Evolutionary conservation across 2,113 vertebrate species (phyloP), one percentile per base, ranked within the genome.

Genomic region (Calypte anna): DNA sequence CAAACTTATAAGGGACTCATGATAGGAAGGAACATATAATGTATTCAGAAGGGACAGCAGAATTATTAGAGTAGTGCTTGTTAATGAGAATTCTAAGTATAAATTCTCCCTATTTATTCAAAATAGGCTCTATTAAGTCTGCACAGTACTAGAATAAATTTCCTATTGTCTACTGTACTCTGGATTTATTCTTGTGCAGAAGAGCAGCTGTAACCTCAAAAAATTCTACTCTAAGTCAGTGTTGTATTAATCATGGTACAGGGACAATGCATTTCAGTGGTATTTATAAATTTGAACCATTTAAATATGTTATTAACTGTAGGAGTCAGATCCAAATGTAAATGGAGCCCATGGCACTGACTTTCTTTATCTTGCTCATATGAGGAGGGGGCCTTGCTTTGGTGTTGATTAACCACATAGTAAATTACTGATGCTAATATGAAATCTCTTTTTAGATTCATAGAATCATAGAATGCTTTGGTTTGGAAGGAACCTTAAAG

Each of bases 101-200:
- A 44, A 50, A 80, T 76, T 50, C 36, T 87, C 62, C 63, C 31
- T 44, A 46, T 55, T 76, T 64, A 81, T 68, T 79, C 21, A 79
- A 91, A 95, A 82, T 64, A 44, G 81, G 72, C 70, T 92, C 55
- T 82, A 94, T 96, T 94, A 85, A 96, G 70, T 84, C 33, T 92
- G 83, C 88, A 91, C 68, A 90, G 57, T 84, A 69, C 86, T 68
- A 91, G 36, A 94, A 88, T 95, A 78, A 50, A 46, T 94, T 94
- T 95, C 58, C 89, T 61, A 57, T 92, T 91, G 63, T 76, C 36
- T 78, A 40, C 66, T 73, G 30, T 83, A 68, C 20, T 59, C 67
- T 81, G 94, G 67, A 79, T 96, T 58, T 77, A 44, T 86, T 89
- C 88, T 96, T 96, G 92, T 91, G 67, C 93, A 81, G 73, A 78